phyloP scores from a whole-genome alignment of 2,888 invertebrate genomes.

The Rhagonycha lutea region DNA sequence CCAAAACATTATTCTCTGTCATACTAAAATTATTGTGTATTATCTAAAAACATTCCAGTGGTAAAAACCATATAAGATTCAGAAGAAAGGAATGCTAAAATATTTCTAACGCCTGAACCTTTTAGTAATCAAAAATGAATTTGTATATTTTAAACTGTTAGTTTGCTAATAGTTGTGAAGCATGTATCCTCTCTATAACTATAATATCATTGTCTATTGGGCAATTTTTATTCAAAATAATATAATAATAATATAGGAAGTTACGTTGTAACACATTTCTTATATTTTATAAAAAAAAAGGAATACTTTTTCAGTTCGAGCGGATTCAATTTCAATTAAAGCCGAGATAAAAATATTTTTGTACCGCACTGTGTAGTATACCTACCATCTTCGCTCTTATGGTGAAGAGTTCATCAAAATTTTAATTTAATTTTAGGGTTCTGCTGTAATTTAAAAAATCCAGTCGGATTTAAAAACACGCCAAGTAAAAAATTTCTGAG shows the following conservation, averaged over 20 bases:
- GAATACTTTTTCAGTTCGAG: neutral
- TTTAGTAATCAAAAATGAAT: neutral
- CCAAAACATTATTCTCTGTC: neutral
- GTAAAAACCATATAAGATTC: neutral
- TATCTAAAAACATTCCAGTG: neutral
- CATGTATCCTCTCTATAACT: no score
- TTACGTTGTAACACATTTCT: neutral
- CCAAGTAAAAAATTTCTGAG: neutral
- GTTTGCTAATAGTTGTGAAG: neutral
- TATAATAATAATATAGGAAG: neutral
- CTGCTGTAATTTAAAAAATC: neutral
- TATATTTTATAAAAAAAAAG: neutral
- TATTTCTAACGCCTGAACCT: neutral
- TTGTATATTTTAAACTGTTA: neutral
- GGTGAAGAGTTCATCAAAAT: neutral
- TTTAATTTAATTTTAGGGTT: slow-evolving; percentile 1
- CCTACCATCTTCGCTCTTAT: neutral
- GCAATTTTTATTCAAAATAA: neutral
- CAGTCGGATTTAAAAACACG: neutral
- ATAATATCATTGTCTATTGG: neutral
- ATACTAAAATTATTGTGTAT: neutral
- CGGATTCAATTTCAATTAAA: neutral
- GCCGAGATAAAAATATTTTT: neutral
- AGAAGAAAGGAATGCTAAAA: neutral
- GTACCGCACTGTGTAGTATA: neutral